Percentiles rank a stretch among this genome's conserved stretches.
Evolutionary conservation across 2,888 invertebrate species (phyloP).

Genomic region (Disparrhopalites patrizii): DNA sequence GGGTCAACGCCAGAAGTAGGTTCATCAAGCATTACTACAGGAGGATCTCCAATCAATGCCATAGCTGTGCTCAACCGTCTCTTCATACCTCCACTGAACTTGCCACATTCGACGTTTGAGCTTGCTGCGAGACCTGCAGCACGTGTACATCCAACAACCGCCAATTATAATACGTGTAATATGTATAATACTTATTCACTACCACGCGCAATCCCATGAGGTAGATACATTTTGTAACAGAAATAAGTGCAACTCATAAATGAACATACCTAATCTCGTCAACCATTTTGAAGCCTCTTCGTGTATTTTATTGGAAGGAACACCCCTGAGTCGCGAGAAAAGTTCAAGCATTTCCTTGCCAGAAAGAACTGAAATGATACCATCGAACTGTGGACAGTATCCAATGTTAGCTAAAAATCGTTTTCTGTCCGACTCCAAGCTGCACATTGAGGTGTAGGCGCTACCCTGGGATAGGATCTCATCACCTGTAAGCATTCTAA

Average conservation of each 20-base stretch:
- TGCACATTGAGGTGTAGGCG: conserved; percentile 51
- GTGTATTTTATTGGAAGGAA: conserved; percentile 50
- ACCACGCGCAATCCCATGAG: too few species aligned
- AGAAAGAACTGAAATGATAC: conserved; percentile 71
- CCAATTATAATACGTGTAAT: not conserved
- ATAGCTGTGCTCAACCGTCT: conserved; percentile 73
- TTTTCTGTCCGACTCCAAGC: conserved; percentile 45
- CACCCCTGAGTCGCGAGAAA: conserved; percentile 71
- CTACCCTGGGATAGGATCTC: conserved; percentile 53
- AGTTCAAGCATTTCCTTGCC: conserved; percentile 68
- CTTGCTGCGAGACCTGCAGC: conserved; percentile 37
- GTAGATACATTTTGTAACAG: not conserved
- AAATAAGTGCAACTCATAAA: not conserved
- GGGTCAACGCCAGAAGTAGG: conserved; percentile 71
- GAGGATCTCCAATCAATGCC: conserved; percentile 66
- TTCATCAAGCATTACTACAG: conserved; percentile 66
- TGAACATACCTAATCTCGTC: conserved; percentile 34
- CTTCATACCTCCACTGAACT: conserved; percentile 72
- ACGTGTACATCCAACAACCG: too few species aligned
- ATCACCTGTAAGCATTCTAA: conserved; percentile 58
- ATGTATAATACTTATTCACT: not conserved
- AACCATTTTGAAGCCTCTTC: conserved; percentile 42
- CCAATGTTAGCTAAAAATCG: conserved; percentile 43
- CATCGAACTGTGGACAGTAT: conserved; percentile 75
- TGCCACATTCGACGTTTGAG: conserved; percentile 39